Percentiles rank a stretch among this genome's conserved stretches.
Evolutionary conservation across 2,797 vertebrate species (phyloP).

Genomic region (Brotula barbata): DNA sequence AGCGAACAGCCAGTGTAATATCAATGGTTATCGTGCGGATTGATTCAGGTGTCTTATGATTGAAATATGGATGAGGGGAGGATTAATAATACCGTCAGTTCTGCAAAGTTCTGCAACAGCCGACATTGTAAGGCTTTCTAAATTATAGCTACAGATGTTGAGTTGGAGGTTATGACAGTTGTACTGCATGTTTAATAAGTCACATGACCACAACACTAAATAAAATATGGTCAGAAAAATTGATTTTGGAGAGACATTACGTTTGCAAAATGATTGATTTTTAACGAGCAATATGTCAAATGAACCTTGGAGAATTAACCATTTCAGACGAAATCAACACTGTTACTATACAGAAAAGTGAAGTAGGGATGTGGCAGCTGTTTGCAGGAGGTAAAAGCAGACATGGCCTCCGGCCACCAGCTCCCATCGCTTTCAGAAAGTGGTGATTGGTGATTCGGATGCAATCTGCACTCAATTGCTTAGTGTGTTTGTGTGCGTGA

Average conservation of each 20-base stretch:
- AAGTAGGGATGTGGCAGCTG: constrained; percentile 44
- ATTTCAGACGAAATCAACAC: constrained; percentile 10
- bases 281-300: too few species aligned
- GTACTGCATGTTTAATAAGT: constrained; percentile 25
- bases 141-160: constrained; percentile 13
- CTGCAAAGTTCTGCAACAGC: constrained; percentile 14
- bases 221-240: constrained; percentile 14
- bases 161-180: constrained; percentile 28
- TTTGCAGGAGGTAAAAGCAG: constrained; percentile 43
- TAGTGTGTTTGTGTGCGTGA: constrained; percentile 7
- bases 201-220: constrained; percentile 2
- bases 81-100: constrained; percentile 22
- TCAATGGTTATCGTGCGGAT: constrained; percentile 36
- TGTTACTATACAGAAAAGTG: constrained; percentile 35
- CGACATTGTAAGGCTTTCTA: too few species aligned
- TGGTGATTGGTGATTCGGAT: constrained; percentile 66
- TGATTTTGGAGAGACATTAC: constrained; percentile 15
- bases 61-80: constrained; percentile 35
- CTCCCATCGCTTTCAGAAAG: constrained; percentile 62
- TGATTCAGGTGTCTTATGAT: constrained; percentile 45
- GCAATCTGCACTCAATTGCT: constrained; percentile 57
- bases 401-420: constrained; percentile 35
- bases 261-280: constrained; percentile 6
- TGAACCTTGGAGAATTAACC: constrained; percentile 15
- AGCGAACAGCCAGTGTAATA: too few species aligned